Evolutionary conservation across 2,888 invertebrate species (phyloP).

Genomic region (Chirona hameri): DNA sequence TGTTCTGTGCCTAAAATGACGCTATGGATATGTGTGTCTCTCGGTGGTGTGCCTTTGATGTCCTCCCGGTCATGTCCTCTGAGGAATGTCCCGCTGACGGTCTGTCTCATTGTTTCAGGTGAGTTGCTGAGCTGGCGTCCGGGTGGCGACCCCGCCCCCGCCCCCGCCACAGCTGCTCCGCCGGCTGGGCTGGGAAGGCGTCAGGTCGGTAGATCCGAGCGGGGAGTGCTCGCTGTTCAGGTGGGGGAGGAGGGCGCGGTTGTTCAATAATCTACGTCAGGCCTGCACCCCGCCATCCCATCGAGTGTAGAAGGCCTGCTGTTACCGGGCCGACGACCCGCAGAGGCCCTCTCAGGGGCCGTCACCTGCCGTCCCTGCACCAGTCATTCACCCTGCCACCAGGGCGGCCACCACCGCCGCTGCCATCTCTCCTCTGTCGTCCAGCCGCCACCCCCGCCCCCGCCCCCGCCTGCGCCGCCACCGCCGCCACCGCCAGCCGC

Average conservation of each 20-base stretch:
- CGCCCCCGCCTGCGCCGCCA: background rate
- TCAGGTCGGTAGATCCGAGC: background rate
- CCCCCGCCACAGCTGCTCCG: background rate
- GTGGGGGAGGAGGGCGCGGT: too few species aligned
- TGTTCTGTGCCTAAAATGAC: too few species aligned
- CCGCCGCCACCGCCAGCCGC: too few species aligned
- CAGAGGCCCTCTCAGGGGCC: too few species aligned
- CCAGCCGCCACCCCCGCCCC: background rate
- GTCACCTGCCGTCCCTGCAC: too few species aligned
- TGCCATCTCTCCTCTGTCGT: background rate
- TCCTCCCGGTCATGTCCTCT: background rate
- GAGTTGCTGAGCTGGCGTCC: background rate
- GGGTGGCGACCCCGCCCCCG: background rate
- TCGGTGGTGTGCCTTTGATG: background rate
- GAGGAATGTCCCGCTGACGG: background rate
- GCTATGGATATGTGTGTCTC: background rate
- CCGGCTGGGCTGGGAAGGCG: background rate
- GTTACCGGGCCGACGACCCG: too few species aligned
- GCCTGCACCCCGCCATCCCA: too few species aligned
- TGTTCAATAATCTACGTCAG: too few species aligned
- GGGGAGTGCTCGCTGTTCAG: background rate
- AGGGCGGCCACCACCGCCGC: background rate
- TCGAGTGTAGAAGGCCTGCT: too few species aligned
- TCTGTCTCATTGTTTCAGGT: background rate
- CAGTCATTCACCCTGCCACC: too few species aligned